These are phyloP conservation scores for Dendrophyllia cribrosa DNA, from an alignment of 64 coral and sea anemone species.

Conservation along the genomic window DNA sequence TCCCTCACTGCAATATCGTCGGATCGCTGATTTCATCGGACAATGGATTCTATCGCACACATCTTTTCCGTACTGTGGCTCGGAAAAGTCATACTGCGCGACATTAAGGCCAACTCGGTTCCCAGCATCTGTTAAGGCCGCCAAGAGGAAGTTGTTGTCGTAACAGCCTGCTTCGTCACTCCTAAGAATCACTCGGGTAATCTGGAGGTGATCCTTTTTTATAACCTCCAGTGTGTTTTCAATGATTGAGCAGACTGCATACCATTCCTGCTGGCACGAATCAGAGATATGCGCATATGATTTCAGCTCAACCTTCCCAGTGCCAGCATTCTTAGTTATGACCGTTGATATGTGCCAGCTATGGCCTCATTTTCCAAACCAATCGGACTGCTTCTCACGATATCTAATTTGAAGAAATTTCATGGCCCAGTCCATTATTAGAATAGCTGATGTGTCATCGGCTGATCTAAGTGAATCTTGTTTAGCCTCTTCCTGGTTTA, in stretches of 20 bases:
- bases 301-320: neutral
- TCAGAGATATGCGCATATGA: too few relatives aligned
- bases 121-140: constrained; percentile 28
- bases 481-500: too few relatives aligned
- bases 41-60: constrained; percentile 70
- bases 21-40: constrained; percentile 71
- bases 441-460: too few relatives aligned
- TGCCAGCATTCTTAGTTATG: neutral
- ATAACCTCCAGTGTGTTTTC: neutral
- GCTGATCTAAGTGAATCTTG: too few relatives aligned
- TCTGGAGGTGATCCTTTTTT: neutral
- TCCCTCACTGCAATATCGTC: constrained; percentile 65
- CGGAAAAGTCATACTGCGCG: too few relatives aligned
- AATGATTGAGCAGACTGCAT: neutral
- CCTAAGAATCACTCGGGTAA: too few relatives aligned
- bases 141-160: constrained; percentile 50
- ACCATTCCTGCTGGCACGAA: too few relatives aligned
- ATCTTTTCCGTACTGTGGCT: constrained; percentile 79
- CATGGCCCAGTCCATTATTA: too few relatives aligned
- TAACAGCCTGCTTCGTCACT: constrained; percentile 60
- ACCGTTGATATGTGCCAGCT: too few relatives aligned
- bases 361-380: too few relatives aligned
- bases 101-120: constrained; percentile 47
- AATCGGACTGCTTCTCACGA: too few relatives aligned
- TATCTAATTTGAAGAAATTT: too few relatives aligned